A percentile compares a stretch with the other conserved stretches of the same genome.
phyloP scores from a whole-genome alignment of 2,888 invertebrate species.

The Blera fallax region DNA sequence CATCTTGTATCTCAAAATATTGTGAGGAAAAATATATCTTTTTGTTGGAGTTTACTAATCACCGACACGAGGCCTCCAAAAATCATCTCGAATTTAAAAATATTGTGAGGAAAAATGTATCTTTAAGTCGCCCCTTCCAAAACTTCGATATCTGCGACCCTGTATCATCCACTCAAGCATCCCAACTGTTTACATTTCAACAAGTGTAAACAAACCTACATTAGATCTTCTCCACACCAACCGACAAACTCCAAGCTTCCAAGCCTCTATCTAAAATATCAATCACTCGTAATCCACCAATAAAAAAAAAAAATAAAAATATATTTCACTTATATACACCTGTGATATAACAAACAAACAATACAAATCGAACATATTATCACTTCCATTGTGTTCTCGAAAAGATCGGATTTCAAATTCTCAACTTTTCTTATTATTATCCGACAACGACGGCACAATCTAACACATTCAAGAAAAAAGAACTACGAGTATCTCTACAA shows the following conservation, averaged over 20 bases:
- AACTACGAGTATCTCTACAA: background rate
- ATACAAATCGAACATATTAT: conserved; percentile 47
- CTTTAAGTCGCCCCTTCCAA: too few species aligned
- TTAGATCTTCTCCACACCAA: background rate
- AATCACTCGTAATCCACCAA: conserved; percentile 19
- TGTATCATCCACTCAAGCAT: background rate
- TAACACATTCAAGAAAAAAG: background rate
- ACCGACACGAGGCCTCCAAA: too few species aligned
- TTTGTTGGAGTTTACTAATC: too few species aligned
- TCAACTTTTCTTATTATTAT: conserved; percentile 4
- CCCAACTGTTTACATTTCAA: background rate
- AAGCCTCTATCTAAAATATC: background rate
- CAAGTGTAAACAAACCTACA: conserved; percentile 20
- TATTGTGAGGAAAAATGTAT: too few species aligned
- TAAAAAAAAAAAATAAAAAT: too few species aligned
- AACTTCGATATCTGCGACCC: background rate
- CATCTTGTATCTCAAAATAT: too few species aligned
- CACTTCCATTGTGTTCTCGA: conserved; percentile 43
- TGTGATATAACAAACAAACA: conserved; percentile 37
- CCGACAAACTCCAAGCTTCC: background rate
- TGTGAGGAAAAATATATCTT: too few species aligned
- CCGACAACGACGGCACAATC: background rate
- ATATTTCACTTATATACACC: background rate
- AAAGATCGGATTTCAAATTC: conserved; percentile 48
- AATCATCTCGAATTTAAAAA: too few species aligned